Base-by-base conservation (phyloP, 2,797 vertebrate species). In the Phoebastria nigripes region DNA sequence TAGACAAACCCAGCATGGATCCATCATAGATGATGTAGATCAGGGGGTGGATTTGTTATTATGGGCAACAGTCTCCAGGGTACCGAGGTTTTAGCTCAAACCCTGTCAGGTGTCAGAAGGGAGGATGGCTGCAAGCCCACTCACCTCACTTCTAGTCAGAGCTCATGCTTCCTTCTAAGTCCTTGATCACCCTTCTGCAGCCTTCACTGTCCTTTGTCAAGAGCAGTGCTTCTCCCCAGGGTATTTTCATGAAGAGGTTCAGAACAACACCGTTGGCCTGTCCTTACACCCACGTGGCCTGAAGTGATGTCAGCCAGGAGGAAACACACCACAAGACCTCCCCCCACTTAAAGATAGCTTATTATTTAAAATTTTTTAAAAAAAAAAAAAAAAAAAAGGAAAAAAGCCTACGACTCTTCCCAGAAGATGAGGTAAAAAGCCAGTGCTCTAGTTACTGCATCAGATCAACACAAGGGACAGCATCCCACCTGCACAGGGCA, bases 11-110 rank as follows among this genome's bases (percentile, higher is more conserved):
- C 39, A 73, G 35, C 26, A 54, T 1, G 5, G 66, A 54, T 12
- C 29, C 51, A 82, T 2, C 21, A 39, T 14, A 80, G 51, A 16
- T 26, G 5, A 49, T 0, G 1, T 0, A 26, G 12, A 31, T 0
- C 58, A 29, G 10, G 12, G 11, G 5, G 3, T 24, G 26, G 33
- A 12, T 47, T n/a, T 69, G 31, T 37, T 56, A 52, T 58, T 33
- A 29, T 0, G 1, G 29, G 33, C 15, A 74, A 16, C n/a, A 54
- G 18, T 2, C 65, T 25, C 19, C 41, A 63, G 10, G 20, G 12
- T 13, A 74, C 18, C 1, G 2, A 67, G 19, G 21, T 59, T 72
- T 90, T 29, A 58, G 42, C 8, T 58, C 33, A 33, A 42, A 15
- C 21, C 31, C 52, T 41, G 0, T 21, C 17, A 62, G 31, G 6